Base-by-base conservation (phyloP, 2,797 vertebrate species). In the Scleropages formosus region DNA sequence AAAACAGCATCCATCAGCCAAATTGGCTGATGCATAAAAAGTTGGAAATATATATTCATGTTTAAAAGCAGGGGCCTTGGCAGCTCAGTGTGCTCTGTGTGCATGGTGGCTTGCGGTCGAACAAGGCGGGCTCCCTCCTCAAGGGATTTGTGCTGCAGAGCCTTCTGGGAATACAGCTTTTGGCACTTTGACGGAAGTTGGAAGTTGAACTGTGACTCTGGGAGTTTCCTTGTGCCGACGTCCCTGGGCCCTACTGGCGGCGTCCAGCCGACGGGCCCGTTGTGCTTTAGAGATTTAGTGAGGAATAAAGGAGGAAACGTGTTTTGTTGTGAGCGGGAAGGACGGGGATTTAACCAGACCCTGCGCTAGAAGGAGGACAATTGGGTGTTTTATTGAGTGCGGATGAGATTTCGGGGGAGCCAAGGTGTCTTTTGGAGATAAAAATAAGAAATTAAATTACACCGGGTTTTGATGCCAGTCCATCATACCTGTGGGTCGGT, bases 1-100 rank as follows among this genome's bases (percentile, higher is more conserved):
- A 66, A 58, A 64, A 31, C 26, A 44, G 51, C 61, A 46, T 49
- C 22, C 44, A 49, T 68, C 65, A 68, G 65, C 65, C 47, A 63
- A 49, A 51, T 63, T 73, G 22, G 44, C 61, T 64, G 49, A 12
- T 65, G 47, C 18, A 58, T 9, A 31, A 53, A 56, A 31, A 8
- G 11, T 44, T 22, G 22, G 13, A 24, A 51, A 53, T 18, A 8
- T 56, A 70, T 70, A 22, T 70, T 22, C 51, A 8, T n/a, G 16
- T 26, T 51, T 15, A 53, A 16, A 22, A 11, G 2, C 11, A 10
- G 44, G 18, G 64, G 39, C 44, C 18, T 6, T 12, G 10, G 10
- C 8, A 20, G 39, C 16, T n/a, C 16, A 16, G 8, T 1, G 16
- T 18, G 3, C 31, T 46, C 64, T 46, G 20, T 31, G 15, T 46